Conservation (phyloP, 2,888 invertebrate species). For the Pachydiplax longipennis region DNA sequence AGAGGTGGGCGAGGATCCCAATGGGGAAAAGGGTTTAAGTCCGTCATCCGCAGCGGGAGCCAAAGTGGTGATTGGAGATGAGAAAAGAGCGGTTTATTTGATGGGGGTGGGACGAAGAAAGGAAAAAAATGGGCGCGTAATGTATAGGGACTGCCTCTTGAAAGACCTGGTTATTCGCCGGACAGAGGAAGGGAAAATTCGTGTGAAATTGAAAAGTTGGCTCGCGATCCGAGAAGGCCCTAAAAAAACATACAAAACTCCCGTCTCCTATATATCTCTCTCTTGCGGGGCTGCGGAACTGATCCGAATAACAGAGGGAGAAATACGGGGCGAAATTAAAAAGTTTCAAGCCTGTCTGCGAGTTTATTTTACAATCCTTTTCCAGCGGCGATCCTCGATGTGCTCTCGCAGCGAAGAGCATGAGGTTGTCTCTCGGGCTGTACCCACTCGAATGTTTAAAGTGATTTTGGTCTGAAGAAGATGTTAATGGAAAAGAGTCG, state of each 20-base stretch:
- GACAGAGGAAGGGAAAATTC: neutral
- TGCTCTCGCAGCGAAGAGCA: too few species aligned
- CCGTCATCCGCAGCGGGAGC: neutral
- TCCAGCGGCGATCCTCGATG: too few species aligned
- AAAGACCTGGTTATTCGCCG: neutral
- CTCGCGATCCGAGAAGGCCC: neutral
- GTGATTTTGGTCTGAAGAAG: too few species aligned
- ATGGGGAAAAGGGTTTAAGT: neutral
- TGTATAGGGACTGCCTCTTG: neutral
- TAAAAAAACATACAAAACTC: neutral
- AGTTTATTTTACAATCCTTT: neutral
- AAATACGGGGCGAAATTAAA: neutral
- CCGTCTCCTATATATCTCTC: neutral
- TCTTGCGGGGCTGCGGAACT: neutral
- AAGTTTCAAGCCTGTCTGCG: neutral
- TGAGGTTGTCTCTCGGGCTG: too few species aligned
- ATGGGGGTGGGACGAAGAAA: neutral
- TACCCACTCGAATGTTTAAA: too few species aligned
- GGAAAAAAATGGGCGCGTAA: neutral
- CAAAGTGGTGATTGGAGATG: conserved; percentile 9
- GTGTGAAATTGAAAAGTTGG: neutral
- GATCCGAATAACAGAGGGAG: neutral
- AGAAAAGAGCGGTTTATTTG: neutral
- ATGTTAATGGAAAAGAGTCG: too few species aligned
- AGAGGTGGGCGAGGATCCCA: neutral